phyloP scores from a whole-genome alignment of 2,888 invertebrate species.

The Drosophila fulvimacula region DNA sequence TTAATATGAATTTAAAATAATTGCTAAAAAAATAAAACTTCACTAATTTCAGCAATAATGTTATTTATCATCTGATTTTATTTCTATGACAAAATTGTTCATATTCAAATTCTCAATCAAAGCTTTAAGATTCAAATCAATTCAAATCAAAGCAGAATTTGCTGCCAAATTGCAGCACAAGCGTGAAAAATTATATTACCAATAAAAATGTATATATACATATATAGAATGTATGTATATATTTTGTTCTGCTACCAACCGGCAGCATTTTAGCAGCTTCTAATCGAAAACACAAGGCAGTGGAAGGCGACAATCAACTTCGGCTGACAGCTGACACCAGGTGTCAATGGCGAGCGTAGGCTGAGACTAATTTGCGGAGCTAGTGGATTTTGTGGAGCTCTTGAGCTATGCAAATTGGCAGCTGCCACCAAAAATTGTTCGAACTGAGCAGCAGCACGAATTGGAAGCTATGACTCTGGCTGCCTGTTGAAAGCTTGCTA shows the following conservation, averaged over 20 bases:
- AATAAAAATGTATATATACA: slow-evolving; percentile 27
- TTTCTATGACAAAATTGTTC: no score
- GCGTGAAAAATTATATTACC: slow-evolving; percentile 33
- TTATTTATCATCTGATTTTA: no score
- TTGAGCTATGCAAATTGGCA: slow-evolving; percentile 61
- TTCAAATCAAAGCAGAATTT: slow-evolving; percentile 18
- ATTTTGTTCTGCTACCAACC: slow-evolving; percentile 67
- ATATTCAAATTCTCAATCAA: neutral
- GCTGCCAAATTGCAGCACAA: slow-evolving; percentile 15
- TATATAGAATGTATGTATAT: slow-evolving; percentile 2
- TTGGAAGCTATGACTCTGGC: slow-evolving; percentile 50
- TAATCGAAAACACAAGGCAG: slow-evolving; percentile 46
- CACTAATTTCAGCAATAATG: no score
- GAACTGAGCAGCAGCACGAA: slow-evolving; percentile 16
- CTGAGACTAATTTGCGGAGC: slow-evolving; percentile 16
- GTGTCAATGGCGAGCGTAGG: slow-evolving; percentile 70
- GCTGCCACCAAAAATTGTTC: slow-evolving; percentile 36
- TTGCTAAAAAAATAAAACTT: no score
- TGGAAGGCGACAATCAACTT: slow-evolving; percentile 41
- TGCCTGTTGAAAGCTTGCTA: slow-evolving; percentile 76
- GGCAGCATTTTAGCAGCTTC: slow-evolving; percentile 28
- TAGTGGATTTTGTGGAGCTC: slow-evolving; percentile 11
- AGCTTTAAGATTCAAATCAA: neutral
- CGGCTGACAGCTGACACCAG: slow-evolving; percentile 49
- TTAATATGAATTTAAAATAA: no score